Conservation (phyloP, 2,113 vertebrate species). For the Mormoops blainvillei region DNA sequence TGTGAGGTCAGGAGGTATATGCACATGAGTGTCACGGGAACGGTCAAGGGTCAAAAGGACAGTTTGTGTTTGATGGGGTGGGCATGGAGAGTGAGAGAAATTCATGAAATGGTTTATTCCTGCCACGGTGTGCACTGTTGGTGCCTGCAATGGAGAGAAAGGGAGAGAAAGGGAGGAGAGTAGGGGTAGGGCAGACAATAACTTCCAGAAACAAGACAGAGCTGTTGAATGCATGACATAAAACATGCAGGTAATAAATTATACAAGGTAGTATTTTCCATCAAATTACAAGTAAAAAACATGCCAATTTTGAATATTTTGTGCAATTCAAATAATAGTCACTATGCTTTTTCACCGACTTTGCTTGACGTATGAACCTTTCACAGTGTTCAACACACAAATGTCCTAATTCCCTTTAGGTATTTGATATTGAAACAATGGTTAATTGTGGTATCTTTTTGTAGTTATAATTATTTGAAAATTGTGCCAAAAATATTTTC, state of each 20-base stretch:
- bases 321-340: background rate
- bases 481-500: background rate
- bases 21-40: background rate
- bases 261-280: background rate
- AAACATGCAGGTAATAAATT: background rate
- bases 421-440: background rate
- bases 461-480: background rate
- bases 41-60: background rate
- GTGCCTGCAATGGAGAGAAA: accelerated
- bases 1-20: background rate
- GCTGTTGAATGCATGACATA: background rate
- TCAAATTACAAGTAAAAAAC: background rate
- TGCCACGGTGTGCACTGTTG: background rate
- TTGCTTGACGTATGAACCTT: background rate
- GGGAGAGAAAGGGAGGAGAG: background rate
- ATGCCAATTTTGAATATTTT: background rate
- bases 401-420: background rate
- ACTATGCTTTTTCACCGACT: background rate
- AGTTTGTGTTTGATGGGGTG: background rate
- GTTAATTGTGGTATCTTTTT: background rate
- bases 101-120: background rate
- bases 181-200: accelerated
- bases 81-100: background rate
- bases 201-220: background rate
- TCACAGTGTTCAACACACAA: background rate